Evolutionary conservation across 37 sponge, comb jelly and placozoan genomes (phyloP), one percentile per base, ranked within the genome.

Genomic region (Diacarnus erythraeanus): DNA sequence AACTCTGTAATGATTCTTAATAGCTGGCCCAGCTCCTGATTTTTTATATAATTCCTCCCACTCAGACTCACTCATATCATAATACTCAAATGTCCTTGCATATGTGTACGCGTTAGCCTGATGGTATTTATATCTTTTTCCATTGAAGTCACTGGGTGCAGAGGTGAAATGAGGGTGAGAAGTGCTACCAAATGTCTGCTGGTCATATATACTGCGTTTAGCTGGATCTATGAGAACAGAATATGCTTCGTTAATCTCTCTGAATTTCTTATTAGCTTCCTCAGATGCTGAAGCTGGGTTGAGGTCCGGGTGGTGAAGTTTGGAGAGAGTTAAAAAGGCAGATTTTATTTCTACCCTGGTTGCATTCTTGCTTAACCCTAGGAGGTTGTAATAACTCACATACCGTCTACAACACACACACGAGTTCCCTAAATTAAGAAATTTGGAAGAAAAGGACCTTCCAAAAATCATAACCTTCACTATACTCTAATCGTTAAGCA

Each of bases 211-310:
- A 21, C 30, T 22, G 33, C 90, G 70, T 59, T 40, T 42, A 20
- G 40, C 37, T 21, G 82, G 37, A 51, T 71, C 81, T 21, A 37
- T 76, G 30, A 90, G 69, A 22, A 70, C 59, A n/a, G 36, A 41
- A 41, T 90, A 90, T 4, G 90, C 90, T 72, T 90, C 82, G 36
- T 84, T 84, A 12, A 90, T 39, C 38, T 76, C 86, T 9, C 70
- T 66, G 54, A 90, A 90, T 8, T 69, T 0, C 25, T 39, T 76
- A 30, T 23, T 69, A 1, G 66, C 47, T 8, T 75, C 38, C 39
- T 39, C 22, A 3, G 43, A n/a, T 18, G 42, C 17, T 34, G 42
- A 56, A 36, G 33, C 64, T 33, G 84, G 89, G 44, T 89, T 89
- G 22, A 75, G 23, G 47, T 90, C 90, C 20, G 90, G 90, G 29